These are phyloP conservation scores for Micromesistius poutassou DNA, from an alignment of 2,797 vertebrate genomes.

Conservation along the genomic window DNA sequence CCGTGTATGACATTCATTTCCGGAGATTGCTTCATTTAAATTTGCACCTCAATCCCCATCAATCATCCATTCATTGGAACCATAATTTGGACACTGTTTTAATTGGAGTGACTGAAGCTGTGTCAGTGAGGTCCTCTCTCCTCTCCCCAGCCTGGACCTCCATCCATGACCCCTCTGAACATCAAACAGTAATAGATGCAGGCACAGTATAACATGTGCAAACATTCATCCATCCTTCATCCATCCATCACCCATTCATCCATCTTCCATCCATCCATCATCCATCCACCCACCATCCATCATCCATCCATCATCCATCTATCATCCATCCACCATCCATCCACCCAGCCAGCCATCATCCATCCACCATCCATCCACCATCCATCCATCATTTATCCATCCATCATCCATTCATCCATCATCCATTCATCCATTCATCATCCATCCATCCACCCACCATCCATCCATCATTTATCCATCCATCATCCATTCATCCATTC, in stretches of 20 bases:
- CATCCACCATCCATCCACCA: too few species aligned
- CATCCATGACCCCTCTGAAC: background rate
- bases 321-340: background rate
- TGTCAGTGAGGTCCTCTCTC: background rate
- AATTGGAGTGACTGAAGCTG: background rate
- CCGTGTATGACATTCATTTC: background rate
- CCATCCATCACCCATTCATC: background rate
- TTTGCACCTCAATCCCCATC: background rate
- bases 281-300: too few species aligned
- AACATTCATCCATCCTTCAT: background rate
- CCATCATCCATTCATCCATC: background rate
- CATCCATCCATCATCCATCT: background rate
- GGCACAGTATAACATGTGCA: background rate
- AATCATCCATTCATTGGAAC: background rate
- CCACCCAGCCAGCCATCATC: too few species aligned
- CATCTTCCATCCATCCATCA: too few species aligned
- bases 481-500: too few species aligned
- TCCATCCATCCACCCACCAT: background rate
- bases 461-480: too few species aligned
- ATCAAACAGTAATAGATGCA: background rate
- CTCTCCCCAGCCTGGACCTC: background rate
- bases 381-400: background rate
- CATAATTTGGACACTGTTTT: background rate
- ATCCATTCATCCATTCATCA: background rate
- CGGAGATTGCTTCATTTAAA: slow-evolving; percentile 1